A percentile compares a stretch with the other conserved stretches of the same genome.
phyloP scores from a whole-genome alignment of 2,797 vertebrate genomes.

The Phoebastria nigripes region DNA sequence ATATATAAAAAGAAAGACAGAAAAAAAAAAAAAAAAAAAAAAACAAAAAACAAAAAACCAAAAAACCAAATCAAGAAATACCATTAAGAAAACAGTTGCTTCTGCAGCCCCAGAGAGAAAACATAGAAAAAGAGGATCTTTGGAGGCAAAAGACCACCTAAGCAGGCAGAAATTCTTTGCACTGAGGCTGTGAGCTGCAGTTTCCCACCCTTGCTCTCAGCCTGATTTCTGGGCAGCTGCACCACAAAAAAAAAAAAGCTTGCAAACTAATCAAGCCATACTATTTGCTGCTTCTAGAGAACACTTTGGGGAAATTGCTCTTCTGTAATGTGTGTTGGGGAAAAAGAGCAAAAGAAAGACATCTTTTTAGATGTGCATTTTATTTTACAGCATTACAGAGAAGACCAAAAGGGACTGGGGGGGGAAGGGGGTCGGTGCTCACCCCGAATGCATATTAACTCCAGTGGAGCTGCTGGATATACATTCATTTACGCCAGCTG shows the following conservation, averaged over 20 bases:
- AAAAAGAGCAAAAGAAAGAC: not conserved
- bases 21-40: not conserved
- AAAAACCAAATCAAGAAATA: not conserved
- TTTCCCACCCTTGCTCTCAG: not conserved
- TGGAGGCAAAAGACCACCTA: not conserved
- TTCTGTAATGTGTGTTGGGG: not conserved
- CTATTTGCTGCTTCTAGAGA: not conserved
- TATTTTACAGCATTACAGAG: not conserved
- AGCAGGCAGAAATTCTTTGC: not conserved
- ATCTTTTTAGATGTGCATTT: not conserved
- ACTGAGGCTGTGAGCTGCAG: not conserved
- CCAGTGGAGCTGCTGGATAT: not conserved
- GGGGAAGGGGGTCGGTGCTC: not conserved
- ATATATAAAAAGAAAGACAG: not conserved
- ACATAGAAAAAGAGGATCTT: not conserved
- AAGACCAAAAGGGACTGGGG: rapidly evolving
- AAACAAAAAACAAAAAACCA: not conserved
- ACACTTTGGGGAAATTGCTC: not conserved
- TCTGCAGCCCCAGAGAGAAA: not conserved
- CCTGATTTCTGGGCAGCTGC: not conserved
- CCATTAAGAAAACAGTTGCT: not conserved
- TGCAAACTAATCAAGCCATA: not conserved
- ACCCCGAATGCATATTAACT: rapidly evolving
- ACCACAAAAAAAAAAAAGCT: not conserved
- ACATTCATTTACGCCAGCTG: not conserved